Percentiles rank a stretch among this genome's conserved stretches.
Evolutionary conservation across 2,113 vertebrate genomes (phyloP).

Genomic region (Percina caprodes): DNA sequence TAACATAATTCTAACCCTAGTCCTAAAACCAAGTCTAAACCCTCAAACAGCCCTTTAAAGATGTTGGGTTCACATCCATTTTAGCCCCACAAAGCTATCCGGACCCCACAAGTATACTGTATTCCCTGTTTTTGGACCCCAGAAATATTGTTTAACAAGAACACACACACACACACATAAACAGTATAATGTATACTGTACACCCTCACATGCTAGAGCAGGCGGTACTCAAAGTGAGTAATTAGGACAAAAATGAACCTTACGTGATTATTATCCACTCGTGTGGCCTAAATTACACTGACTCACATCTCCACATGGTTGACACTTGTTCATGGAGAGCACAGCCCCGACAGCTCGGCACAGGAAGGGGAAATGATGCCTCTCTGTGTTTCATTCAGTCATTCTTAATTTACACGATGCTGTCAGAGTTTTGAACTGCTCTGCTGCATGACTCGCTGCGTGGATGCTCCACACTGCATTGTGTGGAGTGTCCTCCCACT

Average conservation of each 20-base stretch:
- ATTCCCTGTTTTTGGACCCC: no score
- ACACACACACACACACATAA: not conserved
- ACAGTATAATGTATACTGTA: not conserved
- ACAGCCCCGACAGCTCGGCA: not conserved
- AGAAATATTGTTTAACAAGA: no score
- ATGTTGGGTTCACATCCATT: no score
- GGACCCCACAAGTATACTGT: no score
- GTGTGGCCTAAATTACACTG: constrained; percentile 14
- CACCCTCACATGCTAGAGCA: constrained; percentile 17
- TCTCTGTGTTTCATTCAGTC: constrained; percentile 2
- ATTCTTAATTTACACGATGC: constrained; percentile 18
- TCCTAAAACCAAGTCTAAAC: no score
- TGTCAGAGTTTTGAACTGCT: constrained; percentile 36
- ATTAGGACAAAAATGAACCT: constrained; percentile 4
- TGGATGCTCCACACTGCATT: constrained; percentile 14
- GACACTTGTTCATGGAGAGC: constrained; percentile 1
- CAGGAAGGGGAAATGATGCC: constrained; percentile 51
- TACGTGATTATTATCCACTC: constrained; percentile 25
- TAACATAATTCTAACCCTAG: no score
- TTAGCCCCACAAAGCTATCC: no score
- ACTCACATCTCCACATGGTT: not conserved
- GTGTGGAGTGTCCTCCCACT: constrained; percentile 39
- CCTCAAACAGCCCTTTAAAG: no score
- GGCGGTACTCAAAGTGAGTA: constrained; percentile 14
- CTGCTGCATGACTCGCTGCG: constrained; percentile 19